These are phyloP conservation scores for Lapara coniferarum DNA, from an alignment of 2,888 invertebrate genomes.

Conservation along the genomic window DNA sequence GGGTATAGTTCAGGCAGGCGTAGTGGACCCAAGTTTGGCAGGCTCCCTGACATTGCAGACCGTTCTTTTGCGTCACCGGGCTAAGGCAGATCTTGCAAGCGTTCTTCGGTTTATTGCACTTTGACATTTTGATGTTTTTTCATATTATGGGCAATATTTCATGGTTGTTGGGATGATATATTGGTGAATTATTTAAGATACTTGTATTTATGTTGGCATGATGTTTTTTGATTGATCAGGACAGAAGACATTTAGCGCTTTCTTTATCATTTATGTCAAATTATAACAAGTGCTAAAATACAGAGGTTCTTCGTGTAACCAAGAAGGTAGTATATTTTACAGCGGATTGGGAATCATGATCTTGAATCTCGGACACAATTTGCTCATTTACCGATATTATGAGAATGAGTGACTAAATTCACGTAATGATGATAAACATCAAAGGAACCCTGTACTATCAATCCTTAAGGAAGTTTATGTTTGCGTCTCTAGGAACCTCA, in stretches of 20 bases:
- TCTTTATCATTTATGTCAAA: conserved; percentile 3
- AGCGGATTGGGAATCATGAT: too few relatives aligned
- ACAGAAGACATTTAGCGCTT: neutral
- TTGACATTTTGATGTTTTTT: conserved; percentile 50
- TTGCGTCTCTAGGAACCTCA: too few relatives aligned
- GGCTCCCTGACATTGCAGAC: conserved; percentile 67
- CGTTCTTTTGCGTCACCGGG: conserved; percentile 58
- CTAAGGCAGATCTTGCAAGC: conserved; percentile 71
- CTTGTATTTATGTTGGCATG: neutral
- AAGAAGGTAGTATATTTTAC: neutral
- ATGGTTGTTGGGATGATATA: conserved; percentile 20
- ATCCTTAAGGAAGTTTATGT: too few relatives aligned
- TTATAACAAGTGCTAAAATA: neutral
- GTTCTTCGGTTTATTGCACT: conserved; percentile 60
- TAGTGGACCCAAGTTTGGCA: conserved; percentile 71
- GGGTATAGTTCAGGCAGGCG: conserved; percentile 66
- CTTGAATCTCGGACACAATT: too few relatives aligned
- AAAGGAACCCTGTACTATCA: too few relatives aligned
- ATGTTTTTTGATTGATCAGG: neutral
- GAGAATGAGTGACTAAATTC: too few relatives aligned
- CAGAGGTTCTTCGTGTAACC: neutral
- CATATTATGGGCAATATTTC: conserved; percentile 21
- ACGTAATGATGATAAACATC: too few relatives aligned
- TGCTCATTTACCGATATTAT: too few relatives aligned
- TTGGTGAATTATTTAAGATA: neutral